Percentiles rank a stretch among this genome's conserved stretches.
These are phyloP conservation scores for Diorhabda sublineata DNA, from an alignment of 1,140 invertebrate species.

Conservation along the genomic window DNA sequence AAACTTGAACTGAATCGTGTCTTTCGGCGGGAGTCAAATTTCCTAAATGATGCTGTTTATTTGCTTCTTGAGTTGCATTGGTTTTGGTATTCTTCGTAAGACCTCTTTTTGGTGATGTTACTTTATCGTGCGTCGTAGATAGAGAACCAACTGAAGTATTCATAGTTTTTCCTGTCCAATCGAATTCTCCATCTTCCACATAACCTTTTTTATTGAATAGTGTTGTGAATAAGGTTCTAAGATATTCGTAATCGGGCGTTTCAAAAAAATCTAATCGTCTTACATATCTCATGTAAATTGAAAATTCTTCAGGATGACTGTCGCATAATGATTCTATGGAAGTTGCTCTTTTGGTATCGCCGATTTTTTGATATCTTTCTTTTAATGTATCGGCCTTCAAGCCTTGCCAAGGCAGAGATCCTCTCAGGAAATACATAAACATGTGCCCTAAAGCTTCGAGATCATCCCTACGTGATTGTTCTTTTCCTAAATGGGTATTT, in stretches of 20 bases:
- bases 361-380: constrained; percentile 99
- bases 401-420: constrained; percentile 98
- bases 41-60: constrained; percentile 9
- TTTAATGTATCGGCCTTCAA: constrained; percentile 98
- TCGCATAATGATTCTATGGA: constrained; percentile 96
- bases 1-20: constrained; percentile 17
- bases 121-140: constrained; percentile 10
- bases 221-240: constrained; percentile 91
- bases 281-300: constrained; percentile 89
- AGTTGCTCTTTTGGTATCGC: constrained; percentile 96
- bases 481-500: constrained; percentile 99
- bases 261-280: constrained; percentile 98
- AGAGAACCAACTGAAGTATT: constrained; percentile 48
- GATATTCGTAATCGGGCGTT: constrained; percentile 98
- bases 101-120: constrained; percentile 12
- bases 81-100: constrained; percentile 7
- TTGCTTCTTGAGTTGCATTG: background rate
- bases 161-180: constrained; percentile 91
- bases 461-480: constrained; percentile 98
- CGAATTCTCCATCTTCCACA: constrained; percentile 93
- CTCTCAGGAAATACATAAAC: constrained; percentile 99
- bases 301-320: constrained; percentile 51
- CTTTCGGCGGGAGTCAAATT: constrained; percentile 11
- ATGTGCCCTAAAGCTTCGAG: constrained; percentile 98
- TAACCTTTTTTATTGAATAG: constrained; percentile 89